phyloP scores from a whole-genome alignment of 2,797 vertebrate species.

The Pseudocheirus occidentalis region DNA sequence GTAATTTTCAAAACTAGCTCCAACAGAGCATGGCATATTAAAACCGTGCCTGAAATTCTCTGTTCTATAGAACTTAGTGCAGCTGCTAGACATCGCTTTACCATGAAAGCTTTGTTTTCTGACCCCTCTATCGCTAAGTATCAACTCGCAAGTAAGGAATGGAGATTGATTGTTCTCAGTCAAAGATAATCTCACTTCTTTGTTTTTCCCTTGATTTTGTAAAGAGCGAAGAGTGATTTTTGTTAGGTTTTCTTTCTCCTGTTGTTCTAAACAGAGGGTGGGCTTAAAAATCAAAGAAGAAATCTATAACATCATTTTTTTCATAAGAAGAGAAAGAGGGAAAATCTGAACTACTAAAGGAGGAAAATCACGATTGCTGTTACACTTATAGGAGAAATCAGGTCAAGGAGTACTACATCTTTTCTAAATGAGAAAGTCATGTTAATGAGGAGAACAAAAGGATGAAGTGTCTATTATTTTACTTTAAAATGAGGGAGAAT shows the following conservation, averaged over 20 bases:
- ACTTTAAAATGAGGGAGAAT: neutral
- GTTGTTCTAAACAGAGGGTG: neutral
- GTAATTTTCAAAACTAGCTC: neutral
- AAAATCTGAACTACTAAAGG: neutral
- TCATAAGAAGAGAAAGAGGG: neutral
- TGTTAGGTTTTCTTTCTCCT: neutral
- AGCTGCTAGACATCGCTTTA: neutral
- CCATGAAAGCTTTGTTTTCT: neutral
- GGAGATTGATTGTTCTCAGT: neutral
- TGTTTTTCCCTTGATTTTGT: neutral
- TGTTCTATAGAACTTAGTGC: neutral
- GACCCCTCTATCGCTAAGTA: neutral
- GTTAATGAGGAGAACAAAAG: neutral
- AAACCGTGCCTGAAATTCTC: neutral
- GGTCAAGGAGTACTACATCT: neutral
- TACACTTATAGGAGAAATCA: neutral
- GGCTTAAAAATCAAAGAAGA: neutral
- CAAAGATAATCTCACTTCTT: neutral
- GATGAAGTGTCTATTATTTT: neutral
- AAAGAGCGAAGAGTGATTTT: neutral
- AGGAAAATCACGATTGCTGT: neutral
- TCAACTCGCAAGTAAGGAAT: neutral
- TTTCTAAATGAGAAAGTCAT: neutral
- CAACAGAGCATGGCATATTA: neutral
- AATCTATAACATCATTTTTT: neutral